Conservation (phyloP, 2,888 invertebrate genomes). For the Eilema depressum region DNA sequence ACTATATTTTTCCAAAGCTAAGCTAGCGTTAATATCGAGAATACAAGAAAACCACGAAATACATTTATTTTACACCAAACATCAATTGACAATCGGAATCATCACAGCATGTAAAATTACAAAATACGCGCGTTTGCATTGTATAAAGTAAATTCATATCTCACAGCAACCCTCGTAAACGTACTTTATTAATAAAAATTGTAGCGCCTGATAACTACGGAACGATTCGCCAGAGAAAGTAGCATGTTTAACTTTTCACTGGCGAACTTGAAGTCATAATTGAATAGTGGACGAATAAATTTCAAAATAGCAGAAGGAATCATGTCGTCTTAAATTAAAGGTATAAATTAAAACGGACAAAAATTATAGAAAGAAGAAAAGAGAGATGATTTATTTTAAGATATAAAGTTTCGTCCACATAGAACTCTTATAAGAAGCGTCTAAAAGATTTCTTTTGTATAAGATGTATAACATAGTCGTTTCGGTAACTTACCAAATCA, state of each 20-base stretch:
- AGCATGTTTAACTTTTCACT: too few relatives aligned
- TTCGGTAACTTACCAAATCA: neutral
- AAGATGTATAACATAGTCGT: too few relatives aligned
- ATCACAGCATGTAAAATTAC: conserved; percentile 14
- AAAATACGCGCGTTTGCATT: conserved; percentile 21
- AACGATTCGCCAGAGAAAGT: neutral
- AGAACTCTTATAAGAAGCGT: too few relatives aligned
- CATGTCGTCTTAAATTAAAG: too few relatives aligned
- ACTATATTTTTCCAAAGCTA: neutral
- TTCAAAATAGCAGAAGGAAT: too few relatives aligned
- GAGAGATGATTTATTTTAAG: too few relatives aligned
- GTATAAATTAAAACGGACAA: neutral
- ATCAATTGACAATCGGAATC: conserved; percentile 25
- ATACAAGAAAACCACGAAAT: conserved; percentile 17
- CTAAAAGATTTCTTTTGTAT: too few relatives aligned
- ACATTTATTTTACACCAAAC: conserved; percentile 12
- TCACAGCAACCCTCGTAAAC: conserved; percentile 14
- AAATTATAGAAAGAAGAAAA: neutral
- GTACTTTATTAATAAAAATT: conserved; percentile 1
- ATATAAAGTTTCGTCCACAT: too few relatives aligned
- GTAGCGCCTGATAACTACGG: neutral
- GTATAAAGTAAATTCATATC: conserved; percentile 18
- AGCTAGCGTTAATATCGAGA: conserved; percentile 14
- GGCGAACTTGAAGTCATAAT: too few relatives aligned
- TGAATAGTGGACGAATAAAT: too few relatives aligned